Base-by-base conservation (phyloP, 2,888 invertebrate species). In the Aporophyla lueneburgensis region DNA sequence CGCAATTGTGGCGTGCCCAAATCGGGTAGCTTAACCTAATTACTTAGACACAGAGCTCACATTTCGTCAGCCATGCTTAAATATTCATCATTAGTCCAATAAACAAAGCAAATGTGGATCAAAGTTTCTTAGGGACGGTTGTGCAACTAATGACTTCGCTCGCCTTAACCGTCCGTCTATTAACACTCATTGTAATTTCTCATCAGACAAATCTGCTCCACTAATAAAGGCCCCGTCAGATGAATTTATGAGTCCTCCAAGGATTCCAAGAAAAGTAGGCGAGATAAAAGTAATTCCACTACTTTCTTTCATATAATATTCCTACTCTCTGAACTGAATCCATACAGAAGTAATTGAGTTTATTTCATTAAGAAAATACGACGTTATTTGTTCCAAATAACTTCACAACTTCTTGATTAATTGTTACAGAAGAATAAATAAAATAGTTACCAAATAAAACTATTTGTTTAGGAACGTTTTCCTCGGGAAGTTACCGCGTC, bases 331-430 rank as follows among this genome's bases (percentile, higher is more conserved):
- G 54, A 68, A 71, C 63, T 24, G 80, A 82, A 84, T 70, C 74
- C 65, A 16, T 80, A 71, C 27, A 68, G 59, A 68, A 40, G 51
- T 68, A 79, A 83, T 81, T 84, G 62, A 68, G 43, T 84, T 80
- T 71, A 74, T 63, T 84, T 16, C 53, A 56, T 79, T 59, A 74
- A 53, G 67, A 63, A 74, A 78, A 84, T 74, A 71, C 14, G 54
- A 53, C 16, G n/a, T n/a, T 58, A 43, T 53, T 78, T 59, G 67
- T 71, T 65, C 33, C 21, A 59, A 16, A 65, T 46, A 79, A 71
- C 70, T 84, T 74, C 1, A 27, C 51, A 24, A 71, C 58, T 79
- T 67, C 16, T 56, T 67, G 19, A 67, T 63, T 70, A 79, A 74
- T 81, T 79, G 53, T 53, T 63, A 27, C 12, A 33, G 33, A 56